Percentiles rank a stretch among this genome's conserved stretches.
These are phyloP conservation scores for Hydrozoanthus tunicans DNA, from an alignment of 64 coral and sea anemone genomes.

Conservation along the genomic window DNA sequence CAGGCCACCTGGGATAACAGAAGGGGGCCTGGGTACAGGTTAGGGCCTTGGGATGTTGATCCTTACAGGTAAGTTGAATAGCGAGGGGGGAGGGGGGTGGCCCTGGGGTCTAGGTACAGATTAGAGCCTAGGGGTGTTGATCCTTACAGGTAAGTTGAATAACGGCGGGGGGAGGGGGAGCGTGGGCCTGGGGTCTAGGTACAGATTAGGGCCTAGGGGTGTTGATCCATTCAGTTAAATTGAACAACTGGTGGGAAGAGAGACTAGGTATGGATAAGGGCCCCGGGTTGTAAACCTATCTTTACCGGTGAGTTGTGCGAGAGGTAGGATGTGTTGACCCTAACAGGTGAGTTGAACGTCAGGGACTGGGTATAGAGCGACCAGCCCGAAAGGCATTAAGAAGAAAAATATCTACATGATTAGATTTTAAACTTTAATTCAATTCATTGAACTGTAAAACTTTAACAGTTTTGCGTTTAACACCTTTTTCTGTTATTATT, in stretches of 20 bases:
- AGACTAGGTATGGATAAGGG: background rate
- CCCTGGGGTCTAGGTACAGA: conserved; percentile 3
- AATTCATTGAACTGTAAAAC: too few species aligned
- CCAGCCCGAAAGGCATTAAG: too few species aligned
- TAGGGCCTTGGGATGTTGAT: conserved; percentile 40
- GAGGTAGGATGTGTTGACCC: background rate
- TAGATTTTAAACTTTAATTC: too few species aligned
- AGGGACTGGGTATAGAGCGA: conserved; percentile 8
- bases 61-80: conserved; percentile 63
- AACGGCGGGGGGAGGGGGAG: background rate
- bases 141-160: conserved; percentile 63
- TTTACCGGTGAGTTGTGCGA: conserved; percentile 59
- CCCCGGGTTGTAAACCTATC: conserved; percentile 33
- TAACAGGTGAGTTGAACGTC: too few species aligned
- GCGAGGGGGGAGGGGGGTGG: too few species aligned
- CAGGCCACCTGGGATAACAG: conserved; percentile 13
- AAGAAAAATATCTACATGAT: too few species aligned
- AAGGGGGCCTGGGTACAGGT: conserved; percentile 38
- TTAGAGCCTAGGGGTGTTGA: conserved; percentile 34
- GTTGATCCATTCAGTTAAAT: conserved; percentile 71
- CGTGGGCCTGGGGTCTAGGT: background rate
- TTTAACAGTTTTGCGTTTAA: too few species aligned
- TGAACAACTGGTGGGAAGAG: background rate
- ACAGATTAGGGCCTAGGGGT: conserved; percentile 9
- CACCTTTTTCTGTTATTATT: too few species aligned